A percentile compares a stretch with the other conserved stretches of the same genome.
These are phyloP conservation scores for Boulengeromyrus knoepffleri DNA, from an alignment of 2,113 vertebrate genomes.

Conservation along the genomic window DNA sequence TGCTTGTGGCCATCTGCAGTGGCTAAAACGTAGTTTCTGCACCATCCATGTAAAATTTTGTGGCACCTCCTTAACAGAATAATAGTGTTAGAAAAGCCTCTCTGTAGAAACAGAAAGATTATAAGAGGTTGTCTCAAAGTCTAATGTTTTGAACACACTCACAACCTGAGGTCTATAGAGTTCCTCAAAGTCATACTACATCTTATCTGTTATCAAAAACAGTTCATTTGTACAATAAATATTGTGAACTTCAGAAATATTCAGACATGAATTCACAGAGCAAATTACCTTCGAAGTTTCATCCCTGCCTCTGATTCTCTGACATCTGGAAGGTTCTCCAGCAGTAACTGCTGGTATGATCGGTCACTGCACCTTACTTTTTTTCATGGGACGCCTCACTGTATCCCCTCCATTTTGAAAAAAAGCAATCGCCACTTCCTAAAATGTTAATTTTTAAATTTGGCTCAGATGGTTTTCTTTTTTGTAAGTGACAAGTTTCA, in stretches of 20 bases:
- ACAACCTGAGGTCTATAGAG: not conserved
- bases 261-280: not conserved
- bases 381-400: not conserved
- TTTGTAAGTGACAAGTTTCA: not conserved
- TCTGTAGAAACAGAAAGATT: not conserved
- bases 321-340: not conserved
- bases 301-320: not conserved
- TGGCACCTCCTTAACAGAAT: not conserved
- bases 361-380: not conserved
- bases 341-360: not conserved
- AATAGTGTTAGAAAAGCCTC: not conserved
- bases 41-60: not conserved
- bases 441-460: not conserved
- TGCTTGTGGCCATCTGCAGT: not conserved
- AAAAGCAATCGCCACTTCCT: not conserved
- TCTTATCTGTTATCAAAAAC: not conserved
- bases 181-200: not conserved
- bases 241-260: not conserved
- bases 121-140: not conserved
- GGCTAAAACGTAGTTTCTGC: not conserved
- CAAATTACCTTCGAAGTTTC: not conserved
- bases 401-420: not conserved
- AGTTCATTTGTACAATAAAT: not conserved
- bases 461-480: not conserved
- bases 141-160: not conserved